Percentiles rank a stretch among this genome's conserved stretches.
phyloP scores from a whole-genome alignment of 2,113 vertebrate genomes.

The Neopipo cinnamomea region DNA sequence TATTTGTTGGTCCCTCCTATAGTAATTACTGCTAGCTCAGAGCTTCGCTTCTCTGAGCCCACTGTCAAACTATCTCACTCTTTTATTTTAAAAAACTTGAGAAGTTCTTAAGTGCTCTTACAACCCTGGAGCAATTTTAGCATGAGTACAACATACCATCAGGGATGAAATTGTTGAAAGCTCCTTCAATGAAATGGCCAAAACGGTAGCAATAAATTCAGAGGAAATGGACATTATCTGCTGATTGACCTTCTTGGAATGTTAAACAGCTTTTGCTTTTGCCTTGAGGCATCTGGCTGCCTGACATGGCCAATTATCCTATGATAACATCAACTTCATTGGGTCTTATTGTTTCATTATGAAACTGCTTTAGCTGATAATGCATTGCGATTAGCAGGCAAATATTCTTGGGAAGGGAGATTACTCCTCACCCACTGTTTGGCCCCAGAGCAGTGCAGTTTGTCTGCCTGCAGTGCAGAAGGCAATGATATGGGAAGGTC shows the following conservation, averaged over 20 bases:
- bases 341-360: constrained; percentile 58
- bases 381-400: neutral
- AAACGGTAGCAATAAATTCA: constrained; percentile 38
- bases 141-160: neutral
- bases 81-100: neutral
- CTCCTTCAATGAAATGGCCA: neutral
- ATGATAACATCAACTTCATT: constrained; percentile 59
- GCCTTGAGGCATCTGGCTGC: constrained; percentile 46
- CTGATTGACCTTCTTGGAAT: constrained; percentile 43
- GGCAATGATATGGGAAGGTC: neutral
- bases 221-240: constrained; percentile 55
- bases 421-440: neutral
- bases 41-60: neutral
- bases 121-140: neutral
- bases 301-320: constrained; percentile 64
- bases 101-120: neutral
- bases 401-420: constrained; percentile 2
- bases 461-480: neutral
- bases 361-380: constrained; percentile 43
- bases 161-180: neutral
- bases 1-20: neutral
- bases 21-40: neutral
- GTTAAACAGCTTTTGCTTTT: constrained; percentile 57
- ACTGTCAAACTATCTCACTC: neutral
- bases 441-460: neutral